phyloP scores from a whole-genome alignment of 2,113 vertebrate species.

The Physeter macrocephalus region DNA sequence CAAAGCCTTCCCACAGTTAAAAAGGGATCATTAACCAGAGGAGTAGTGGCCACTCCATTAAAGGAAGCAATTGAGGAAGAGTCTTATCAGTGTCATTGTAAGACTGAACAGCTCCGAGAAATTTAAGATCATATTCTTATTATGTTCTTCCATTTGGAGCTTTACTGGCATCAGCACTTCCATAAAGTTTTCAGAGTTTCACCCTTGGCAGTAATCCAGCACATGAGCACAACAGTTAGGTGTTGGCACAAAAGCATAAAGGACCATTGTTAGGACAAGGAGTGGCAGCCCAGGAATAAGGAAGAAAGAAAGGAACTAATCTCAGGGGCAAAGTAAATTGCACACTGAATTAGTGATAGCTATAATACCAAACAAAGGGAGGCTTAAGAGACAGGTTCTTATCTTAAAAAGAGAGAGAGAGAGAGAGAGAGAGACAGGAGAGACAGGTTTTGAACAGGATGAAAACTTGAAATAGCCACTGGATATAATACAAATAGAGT shows the following conservation, averaged over 20 bases:
- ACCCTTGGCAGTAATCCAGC: slow-evolving; percentile 40
- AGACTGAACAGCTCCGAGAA: slow-evolving; percentile 8
- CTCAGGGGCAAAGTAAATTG: slow-evolving; percentile 16
- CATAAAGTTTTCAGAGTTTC: slow-evolving; percentile 53
- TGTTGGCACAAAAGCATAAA: slow-evolving; percentile 29
- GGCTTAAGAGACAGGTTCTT: slow-evolving; percentile 19
- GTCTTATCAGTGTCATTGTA: not conserved
- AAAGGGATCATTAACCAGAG: not conserved
- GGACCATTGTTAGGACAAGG: slow-evolving; percentile 32
- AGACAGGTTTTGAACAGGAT: not conserved
- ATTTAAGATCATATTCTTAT: slow-evolving; percentile 2
- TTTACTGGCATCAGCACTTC: slow-evolving; percentile 11
- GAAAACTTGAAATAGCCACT: not conserved
- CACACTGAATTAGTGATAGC: not conserved
- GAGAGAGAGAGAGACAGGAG: not conserved
- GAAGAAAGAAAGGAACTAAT: slow-evolving; percentile 52
- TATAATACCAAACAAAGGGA: slow-evolving; percentile 15
- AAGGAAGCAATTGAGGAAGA: not conserved
- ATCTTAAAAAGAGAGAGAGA: not conserved
- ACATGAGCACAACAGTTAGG: slow-evolving; percentile 2
- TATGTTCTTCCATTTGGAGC: slow-evolving; percentile 17
- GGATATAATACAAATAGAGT: not conserved
- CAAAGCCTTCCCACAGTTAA: not conserved
- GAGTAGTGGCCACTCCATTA: not conserved
- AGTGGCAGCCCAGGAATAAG: slow-evolving; percentile 15